Conservation (phyloP, 2,888 invertebrate genomes). For the Drosophila maculinotata region DNA sequence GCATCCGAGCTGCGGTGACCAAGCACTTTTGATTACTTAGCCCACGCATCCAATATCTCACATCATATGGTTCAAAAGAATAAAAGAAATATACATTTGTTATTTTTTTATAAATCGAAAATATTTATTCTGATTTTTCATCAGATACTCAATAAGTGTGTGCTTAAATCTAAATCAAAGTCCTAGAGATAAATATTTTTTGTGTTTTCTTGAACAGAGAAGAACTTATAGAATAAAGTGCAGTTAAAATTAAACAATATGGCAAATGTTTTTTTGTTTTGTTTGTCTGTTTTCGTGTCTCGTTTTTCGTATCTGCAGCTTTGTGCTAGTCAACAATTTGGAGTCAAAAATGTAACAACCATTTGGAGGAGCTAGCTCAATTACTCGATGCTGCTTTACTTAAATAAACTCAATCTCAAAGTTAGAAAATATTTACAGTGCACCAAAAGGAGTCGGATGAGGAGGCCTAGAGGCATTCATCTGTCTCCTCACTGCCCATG, state of each 20-base stretch:
- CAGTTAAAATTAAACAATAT: slow-evolving; percentile 68
- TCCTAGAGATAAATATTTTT: slow-evolving; percentile 56
- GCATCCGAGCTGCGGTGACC: no score
- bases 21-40: no score
- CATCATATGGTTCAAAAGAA: no score
- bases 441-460: slow-evolving; percentile 24
- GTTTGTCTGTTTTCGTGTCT: slow-evolving; percentile 16
- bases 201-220: slow-evolving; percentile 44
- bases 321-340: slow-evolving; percentile 46
- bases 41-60: no score
- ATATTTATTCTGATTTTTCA: slow-evolving; percentile 72
- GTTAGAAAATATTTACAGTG: slow-evolving; percentile 69
- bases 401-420: slow-evolving; percentile 54
- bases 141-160: slow-evolving; percentile 59
- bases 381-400: slow-evolving; percentile 27
- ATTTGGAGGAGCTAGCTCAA: slow-evolving; percentile 29
- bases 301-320: slow-evolving; percentile 14
- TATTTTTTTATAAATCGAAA: slow-evolving; percentile 45
- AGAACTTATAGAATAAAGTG: slow-evolving; percentile 47
- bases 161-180: slow-evolving; percentile 59
- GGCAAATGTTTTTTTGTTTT: slow-evolving; percentile 55
- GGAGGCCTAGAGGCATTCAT: slow-evolving; percentile 68
- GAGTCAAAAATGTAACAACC: slow-evolving; percentile 45
- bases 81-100: not conserved
- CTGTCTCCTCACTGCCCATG: slow-evolving; percentile 72